Evolutionary conservation across 1,140 invertebrate genomes (phyloP), one percentile per base, ranked within the genome.

Genomic region (Halyomorpha halys): DNA sequence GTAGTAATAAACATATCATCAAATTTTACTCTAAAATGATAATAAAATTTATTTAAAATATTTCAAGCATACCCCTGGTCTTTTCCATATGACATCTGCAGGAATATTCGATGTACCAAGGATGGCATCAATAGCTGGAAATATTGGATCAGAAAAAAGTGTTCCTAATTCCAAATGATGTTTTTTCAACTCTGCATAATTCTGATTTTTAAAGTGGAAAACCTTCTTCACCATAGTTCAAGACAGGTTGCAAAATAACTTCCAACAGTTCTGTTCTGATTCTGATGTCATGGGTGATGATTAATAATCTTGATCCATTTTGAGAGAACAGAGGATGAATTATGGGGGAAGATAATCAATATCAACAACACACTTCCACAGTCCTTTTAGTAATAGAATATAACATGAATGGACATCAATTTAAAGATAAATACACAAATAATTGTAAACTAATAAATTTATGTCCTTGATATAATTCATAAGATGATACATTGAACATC

Each of bases 1-100:
- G 47, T 49, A 21, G 19, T 13, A 49, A 49, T 49, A 49, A 49
- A 19, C 19, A 6, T n/a, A 49, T 49, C 11, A 49, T 49, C 11
- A 49, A 49, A 11, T 11, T 49, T 49, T 18, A 49, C 47, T n/a
- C n/a, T 49, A 49, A 49, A 47, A 16, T 18, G 1, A 49, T 5
- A 49, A 49, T 49, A 49, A 19, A 44, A 21, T n/a, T 59, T 8
- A 21, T 6, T 8, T 19, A 59, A 21, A 59, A n/a, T 23, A 11
- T 9, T 39, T 39, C 34, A 39, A 39, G 11, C 59, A 16, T 66
- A 70, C 70, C 18, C 54, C 56, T 8, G 70, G 69, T 56, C 70
- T 62, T 61, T 68, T 70, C 70, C 70, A 71, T 14, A 65, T 59
- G 15, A 71, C 63, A 53, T 69, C 67, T 0, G 63, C 44, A 14